Percentiles rank a stretch among this genome's conserved stretches.
Conservation (phyloP, 1,140 invertebrate species). For the Hestina assimilis region DNA sequence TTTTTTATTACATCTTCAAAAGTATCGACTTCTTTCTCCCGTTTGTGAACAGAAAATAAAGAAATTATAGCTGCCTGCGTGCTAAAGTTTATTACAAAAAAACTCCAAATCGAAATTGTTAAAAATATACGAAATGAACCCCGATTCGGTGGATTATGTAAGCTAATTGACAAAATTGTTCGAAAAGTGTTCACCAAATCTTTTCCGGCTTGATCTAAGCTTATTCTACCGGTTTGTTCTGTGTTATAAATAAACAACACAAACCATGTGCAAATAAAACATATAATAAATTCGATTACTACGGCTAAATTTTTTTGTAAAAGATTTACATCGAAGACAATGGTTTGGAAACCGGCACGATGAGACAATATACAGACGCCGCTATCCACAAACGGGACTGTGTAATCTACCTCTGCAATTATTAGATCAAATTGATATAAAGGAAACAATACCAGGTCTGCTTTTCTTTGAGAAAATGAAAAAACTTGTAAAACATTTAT, state of each 20-base stretch:
- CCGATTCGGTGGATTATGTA: constrained; percentile 49
- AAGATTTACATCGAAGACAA: constrained; percentile 51
- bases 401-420: constrained; percentile 54
- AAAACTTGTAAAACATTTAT: constrained; percentile 54
- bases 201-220: constrained; percentile 57
- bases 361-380: constrained; percentile 61
- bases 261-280: constrained; percentile 60
- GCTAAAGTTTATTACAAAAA: constrained; percentile 62
- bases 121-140: constrained; percentile 57
- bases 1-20: constrained; percentile 67
- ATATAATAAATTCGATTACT: constrained; percentile 40
- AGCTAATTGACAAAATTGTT: constrained; percentile 48
- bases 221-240: constrained; percentile 38
- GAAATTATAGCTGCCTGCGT: constrained; percentile 70
- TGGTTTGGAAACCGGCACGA: constrained; percentile 57
- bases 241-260: constrained; percentile 52
- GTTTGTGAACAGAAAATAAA: constrained; percentile 61
- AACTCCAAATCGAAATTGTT: constrained; percentile 54
- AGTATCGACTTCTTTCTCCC: constrained; percentile 66
- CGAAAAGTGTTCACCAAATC: constrained; percentile 58
- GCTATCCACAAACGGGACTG: constrained; percentile 54
- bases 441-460: constrained; percentile 54
- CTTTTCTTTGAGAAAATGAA: constrained; percentile 52
- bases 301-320: constrained; percentile 36
- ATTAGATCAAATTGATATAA: constrained; percentile 63